Evolutionary conservation across 2,113 vertebrate genomes (phyloP), one percentile per base, ranked within the genome.

Genomic region (Lates calcarifer): DNA sequence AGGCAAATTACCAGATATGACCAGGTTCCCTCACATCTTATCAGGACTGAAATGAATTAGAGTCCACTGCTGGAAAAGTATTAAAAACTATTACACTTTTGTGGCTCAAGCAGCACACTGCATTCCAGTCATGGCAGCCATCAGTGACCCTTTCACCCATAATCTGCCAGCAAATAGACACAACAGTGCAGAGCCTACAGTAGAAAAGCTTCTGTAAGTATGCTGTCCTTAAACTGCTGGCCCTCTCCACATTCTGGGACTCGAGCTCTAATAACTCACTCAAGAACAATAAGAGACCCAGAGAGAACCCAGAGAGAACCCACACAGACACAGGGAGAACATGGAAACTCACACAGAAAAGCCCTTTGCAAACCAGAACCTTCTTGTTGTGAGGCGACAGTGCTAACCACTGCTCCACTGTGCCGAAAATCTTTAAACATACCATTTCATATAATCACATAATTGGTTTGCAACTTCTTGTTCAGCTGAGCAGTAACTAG

Each of bases 1-100:
- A 89, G 82, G 72, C 77, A 86, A n/a, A 86, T 89, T 87, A 87
- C 75, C 79, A 81, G 73, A 81, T 76, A 78, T 83, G 20, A 45
- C 58, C 41, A 62, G 76, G 61, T 66, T 79, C 61, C 57, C 79
- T 78, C 74, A 88, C 77, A 84, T 80, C 68, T 81, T 84, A 88
- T 86, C 85, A 69, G 78, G 65, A 62, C 51, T 74, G 71, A 91
- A 91, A 88, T 67, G 29, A 79, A 91, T 83, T 82, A 51, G 61
- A 89, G 62, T 76, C 31, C 47, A 71, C 69, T 60, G 76, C 69
- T 75, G 61, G 63, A 83, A 58, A 81, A 69, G 35, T 62, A 74
- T 87, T 70, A 77, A 70, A 88, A 89, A 68, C 47, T 9, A 86
- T 89, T 79, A 82, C n/a, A 24, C 61, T 47, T 15, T 11, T 24